Conservation (phyloP, 2,113 vertebrate species). For the Choloepus hoffmanni region DNA sequence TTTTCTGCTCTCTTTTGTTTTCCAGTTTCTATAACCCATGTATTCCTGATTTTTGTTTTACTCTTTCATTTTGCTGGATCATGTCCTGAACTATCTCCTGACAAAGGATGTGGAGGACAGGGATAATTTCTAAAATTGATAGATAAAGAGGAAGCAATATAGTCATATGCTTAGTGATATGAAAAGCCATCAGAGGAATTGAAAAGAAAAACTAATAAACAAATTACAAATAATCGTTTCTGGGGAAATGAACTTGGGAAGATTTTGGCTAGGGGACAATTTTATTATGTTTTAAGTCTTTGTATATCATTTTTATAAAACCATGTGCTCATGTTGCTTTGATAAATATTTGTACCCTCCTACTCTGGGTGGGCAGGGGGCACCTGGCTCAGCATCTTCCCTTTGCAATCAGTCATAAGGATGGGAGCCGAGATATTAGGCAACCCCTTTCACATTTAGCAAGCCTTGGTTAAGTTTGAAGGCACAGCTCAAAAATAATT, state of each 20-base stretch:
- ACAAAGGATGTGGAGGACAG: not conserved
- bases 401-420: too few relatives aligned
- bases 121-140: slow-evolving; percentile 17
- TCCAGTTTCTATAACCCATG: not conserved
- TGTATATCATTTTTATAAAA: not conserved
- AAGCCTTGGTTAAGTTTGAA: not conserved
- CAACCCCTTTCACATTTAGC: not conserved
- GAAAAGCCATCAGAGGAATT: not conserved
- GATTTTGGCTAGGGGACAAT: not conserved
- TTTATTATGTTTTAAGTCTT: not conserved
- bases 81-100: not conserved
- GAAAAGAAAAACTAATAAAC: not conserved
- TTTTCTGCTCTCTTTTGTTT: not conserved
- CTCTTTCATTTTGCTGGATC: not conserved
- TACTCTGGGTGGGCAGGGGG: not conserved
- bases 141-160: not conserved
- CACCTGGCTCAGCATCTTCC: not conserved
- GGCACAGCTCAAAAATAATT: not conserved
- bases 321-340: not conserved
- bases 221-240: not conserved
- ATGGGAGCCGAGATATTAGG: not conserved
- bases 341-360: not conserved
- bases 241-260: not conserved
- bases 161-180: not conserved
- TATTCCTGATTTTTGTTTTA: not conserved